These are phyloP conservation scores for Notodonta ziczac DNA, from an alignment of 2,888 invertebrate species.

Conservation along the genomic window DNA sequence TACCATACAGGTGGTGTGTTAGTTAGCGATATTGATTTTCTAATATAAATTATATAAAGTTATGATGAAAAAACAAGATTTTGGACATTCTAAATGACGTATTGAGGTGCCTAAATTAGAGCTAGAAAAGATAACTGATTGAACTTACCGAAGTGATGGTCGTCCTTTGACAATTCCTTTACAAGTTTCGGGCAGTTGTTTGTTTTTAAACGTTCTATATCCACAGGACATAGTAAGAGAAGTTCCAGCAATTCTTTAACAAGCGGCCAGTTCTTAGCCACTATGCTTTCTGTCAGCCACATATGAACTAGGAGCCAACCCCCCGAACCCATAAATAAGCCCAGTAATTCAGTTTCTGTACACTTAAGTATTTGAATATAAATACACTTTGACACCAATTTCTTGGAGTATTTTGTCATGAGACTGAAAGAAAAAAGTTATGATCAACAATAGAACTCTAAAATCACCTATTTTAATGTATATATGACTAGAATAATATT, in stretches of 20 bases:
- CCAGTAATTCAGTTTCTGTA: slow-evolving; percentile 92
- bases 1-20: too few species aligned
- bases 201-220: slow-evolving; percentile 94
- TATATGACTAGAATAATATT: neutral
- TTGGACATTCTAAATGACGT: neutral
- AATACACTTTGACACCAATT: slow-evolving; percentile 97
- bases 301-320: slow-evolving; percentile 96
- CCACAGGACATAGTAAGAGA: slow-evolving; percentile 93
- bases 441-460: slow-evolving; percentile 1
- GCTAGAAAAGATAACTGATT: too few species aligned
- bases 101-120: neutral
- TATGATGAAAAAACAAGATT: too few species aligned
- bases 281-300: slow-evolving; percentile 96
- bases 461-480: slow-evolving; percentile 6
- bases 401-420: slow-evolving; percentile 98
- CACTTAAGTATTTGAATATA: slow-evolving; percentile 96
- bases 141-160: slow-evolving; percentile 90
- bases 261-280: slow-evolving; percentile 93
- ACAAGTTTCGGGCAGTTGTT: slow-evolving; percentile 97
- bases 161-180: slow-evolving; percentile 93
- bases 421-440: slow-evolving; percentile 86
- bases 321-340: slow-evolving; percentile 94
- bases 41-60: too few species aligned
- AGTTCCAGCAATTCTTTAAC: slow-evolving; percentile 94
- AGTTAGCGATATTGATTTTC: too few species aligned